phyloP scores from a whole-genome alignment of 1,140 invertebrate genomes.

The Drosophila albomicans region DNA sequence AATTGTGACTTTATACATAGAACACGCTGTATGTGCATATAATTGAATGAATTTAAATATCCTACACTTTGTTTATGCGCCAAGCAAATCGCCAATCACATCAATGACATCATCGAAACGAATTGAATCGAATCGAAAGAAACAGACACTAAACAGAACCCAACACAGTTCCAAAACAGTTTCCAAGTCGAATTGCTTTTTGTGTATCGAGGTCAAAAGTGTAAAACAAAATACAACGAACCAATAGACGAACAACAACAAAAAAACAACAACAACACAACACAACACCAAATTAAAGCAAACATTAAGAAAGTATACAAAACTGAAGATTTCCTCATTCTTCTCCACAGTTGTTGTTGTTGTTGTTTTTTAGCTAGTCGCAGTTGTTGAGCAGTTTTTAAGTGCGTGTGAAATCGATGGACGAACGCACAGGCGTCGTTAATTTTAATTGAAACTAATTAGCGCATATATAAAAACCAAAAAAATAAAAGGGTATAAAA shows the following conservation, averaged over 20 bases:
- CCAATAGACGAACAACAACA: too few species aligned
- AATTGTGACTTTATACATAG: not conserved
- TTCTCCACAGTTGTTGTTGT: constrained; percentile 32
- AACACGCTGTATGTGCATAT: constrained; percentile 1
- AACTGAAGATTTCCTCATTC: constrained; percentile 66
- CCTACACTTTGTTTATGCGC: constrained; percentile 22
- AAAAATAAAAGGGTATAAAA: constrained; percentile 22
- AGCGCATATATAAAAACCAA: constrained; percentile 64
- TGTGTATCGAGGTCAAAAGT: constrained; percentile 73
- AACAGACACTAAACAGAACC: constrained; percentile 50
- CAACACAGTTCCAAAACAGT: constrained; percentile 10
- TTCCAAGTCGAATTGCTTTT: constrained; percentile 51
- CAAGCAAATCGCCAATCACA: constrained; percentile 29
- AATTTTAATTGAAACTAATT: constrained; percentile 83
- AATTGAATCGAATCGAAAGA: constrained; percentile 4
- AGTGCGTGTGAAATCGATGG: constrained; percentile 79
- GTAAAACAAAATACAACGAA: constrained; percentile 53
- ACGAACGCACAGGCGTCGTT: constrained; percentile 63
- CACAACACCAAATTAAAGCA: constrained; percentile 66
- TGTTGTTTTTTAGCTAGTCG: constrained; percentile 31
- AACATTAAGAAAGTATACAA: constrained; percentile 66
- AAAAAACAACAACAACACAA: not conserved
- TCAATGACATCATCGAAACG: constrained; percentile 63
- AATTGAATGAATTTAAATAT: constrained; percentile 47
- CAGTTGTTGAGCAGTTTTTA: constrained; percentile 29